A percentile compares a stretch with the other conserved stretches of the same genome.
Conservation (phyloP, 1,140 invertebrate genomes). For the Drosophila jambulina region DNA sequence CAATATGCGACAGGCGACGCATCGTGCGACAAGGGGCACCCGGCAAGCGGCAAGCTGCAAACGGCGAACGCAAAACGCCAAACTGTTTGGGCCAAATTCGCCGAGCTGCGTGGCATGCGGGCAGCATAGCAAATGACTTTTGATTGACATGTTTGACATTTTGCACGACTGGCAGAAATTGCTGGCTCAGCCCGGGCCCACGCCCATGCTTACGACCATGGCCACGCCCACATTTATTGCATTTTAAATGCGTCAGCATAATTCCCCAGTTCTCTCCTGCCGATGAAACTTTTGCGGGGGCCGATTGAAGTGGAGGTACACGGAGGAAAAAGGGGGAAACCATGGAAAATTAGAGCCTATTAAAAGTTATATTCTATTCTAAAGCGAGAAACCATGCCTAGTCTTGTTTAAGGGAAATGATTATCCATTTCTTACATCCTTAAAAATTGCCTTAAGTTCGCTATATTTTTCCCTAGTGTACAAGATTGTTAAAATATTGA, state of each 20-base stretch:
- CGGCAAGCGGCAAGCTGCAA: background rate
- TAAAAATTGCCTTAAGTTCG: background rate
- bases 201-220: constrained; percentile 6
- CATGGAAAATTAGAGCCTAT: background rate
- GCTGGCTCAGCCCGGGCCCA: constrained; percentile 29
- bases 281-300: constrained; percentile 35
- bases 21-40: constrained; percentile 1
- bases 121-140: constrained; percentile 74
- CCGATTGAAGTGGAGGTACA: background rate
- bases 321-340: background rate
- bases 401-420: too few relatives aligned
- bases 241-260: constrained; percentile 79
- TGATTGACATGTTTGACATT: constrained; percentile 84
- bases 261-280: constrained; percentile 53
- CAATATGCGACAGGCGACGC: constrained; percentile 26
- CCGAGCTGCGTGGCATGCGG: constrained; percentile 48
- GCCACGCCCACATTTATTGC: constrained; percentile 62
- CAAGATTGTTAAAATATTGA: constrained; percentile 34
- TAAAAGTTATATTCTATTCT: too few relatives aligned
- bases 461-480: background rate
- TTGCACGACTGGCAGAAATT: constrained; percentile 78
- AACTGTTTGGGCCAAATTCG: constrained; percentile 52
- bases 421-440: background rate
- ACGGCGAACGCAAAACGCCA: constrained; percentile 22
- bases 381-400: too few relatives aligned